A percentile compares a stretch with the other conserved stretches of the same genome.
Evolutionary conservation across 2,113 vertebrate species (phyloP).

Genomic region (Cochlearius cochlearius): DNA sequence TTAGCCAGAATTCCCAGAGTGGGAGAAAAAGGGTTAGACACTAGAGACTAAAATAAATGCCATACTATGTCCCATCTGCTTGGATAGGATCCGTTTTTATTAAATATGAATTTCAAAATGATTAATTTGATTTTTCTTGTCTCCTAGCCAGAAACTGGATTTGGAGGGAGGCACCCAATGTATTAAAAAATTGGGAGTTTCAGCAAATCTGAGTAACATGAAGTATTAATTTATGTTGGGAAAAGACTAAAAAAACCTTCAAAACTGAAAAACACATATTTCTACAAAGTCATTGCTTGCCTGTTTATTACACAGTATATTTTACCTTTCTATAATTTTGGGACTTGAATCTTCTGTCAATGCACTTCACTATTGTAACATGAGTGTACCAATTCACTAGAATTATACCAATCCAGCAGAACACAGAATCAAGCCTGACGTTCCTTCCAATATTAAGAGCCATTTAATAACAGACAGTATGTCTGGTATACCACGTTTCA

Average conservation of each 20-base stretch:
- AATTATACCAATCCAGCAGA: neutral
- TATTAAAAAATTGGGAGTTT: neutral
- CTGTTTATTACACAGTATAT: neutral
- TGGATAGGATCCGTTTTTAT: slow-evolving; percentile 8
- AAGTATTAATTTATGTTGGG: neutral
- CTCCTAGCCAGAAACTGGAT: neutral
- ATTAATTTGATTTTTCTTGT: slow-evolving; percentile 5
- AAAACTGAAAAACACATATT: neutral
- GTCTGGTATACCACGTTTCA: neutral
- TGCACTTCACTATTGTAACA: neutral
- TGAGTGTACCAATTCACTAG: neutral
- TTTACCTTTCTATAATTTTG: neutral
- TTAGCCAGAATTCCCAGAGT: slow-evolving; percentile 52
- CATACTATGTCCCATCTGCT: slow-evolving; percentile 41
- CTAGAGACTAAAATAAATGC: slow-evolving; percentile 13
- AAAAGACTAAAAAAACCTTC: neutral
- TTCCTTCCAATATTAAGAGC: slow-evolving; percentile 10
- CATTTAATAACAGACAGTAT: slow-evolving; percentile 39
- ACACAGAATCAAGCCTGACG: neutral
- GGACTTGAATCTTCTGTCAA: neutral
- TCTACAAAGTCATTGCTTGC: neutral
- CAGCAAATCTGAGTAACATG: neutral
- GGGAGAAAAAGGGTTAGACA: slow-evolving; percentile 4
- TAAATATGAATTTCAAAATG: slow-evolving; percentile 64
- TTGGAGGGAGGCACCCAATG: neutral